phyloP scores from a whole-genome alignment of 2,113 vertebrate species.

The Balaenoptera acutorostrata region DNA sequence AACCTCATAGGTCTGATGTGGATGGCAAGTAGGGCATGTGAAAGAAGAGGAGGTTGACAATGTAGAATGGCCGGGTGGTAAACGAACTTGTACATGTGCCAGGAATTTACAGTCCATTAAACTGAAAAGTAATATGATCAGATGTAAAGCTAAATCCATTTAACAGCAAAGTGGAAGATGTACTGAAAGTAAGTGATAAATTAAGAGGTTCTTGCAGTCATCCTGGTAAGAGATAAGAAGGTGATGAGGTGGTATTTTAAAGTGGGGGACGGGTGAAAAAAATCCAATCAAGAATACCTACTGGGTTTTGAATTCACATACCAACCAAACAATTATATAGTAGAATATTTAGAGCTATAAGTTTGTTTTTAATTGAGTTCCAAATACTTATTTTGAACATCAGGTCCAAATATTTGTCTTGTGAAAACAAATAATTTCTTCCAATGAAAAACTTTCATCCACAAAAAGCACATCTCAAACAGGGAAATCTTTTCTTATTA shows the following conservation, averaged over 20 bases:
- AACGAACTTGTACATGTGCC: neutral
- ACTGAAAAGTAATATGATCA: neutral
- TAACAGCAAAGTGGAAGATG: neutral
- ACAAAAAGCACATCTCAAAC: slow-evolving; percentile 40
- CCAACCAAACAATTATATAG: neutral
- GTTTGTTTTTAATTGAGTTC: slow-evolving; percentile 17
- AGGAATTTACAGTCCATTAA: neutral
- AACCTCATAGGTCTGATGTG: neutral
- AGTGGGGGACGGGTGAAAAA: neutral
- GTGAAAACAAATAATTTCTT: slow-evolving; percentile 32
- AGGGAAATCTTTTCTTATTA: slow-evolving; percentile 21
- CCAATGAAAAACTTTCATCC: slow-evolving; percentile 30
- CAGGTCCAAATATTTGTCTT: slow-evolving; percentile 36
- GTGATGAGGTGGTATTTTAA: neutral
- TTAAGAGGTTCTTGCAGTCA: neutral
- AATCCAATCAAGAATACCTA: neutral
- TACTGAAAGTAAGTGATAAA: neutral
- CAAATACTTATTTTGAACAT: slow-evolving; percentile 38
- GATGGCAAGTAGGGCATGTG: neutral
- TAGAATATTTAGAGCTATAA: neutral
- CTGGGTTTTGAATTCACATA: neutral
- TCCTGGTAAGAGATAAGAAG: neutral
- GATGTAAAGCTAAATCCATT: neutral
- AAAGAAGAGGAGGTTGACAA: neutral
- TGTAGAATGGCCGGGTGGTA: neutral